Percentiles rank a stretch among this genome's conserved stretches.
phyloP scores from a whole-genome alignment of 2,113 vertebrate species.

The Lycaon pictus region DNA sequence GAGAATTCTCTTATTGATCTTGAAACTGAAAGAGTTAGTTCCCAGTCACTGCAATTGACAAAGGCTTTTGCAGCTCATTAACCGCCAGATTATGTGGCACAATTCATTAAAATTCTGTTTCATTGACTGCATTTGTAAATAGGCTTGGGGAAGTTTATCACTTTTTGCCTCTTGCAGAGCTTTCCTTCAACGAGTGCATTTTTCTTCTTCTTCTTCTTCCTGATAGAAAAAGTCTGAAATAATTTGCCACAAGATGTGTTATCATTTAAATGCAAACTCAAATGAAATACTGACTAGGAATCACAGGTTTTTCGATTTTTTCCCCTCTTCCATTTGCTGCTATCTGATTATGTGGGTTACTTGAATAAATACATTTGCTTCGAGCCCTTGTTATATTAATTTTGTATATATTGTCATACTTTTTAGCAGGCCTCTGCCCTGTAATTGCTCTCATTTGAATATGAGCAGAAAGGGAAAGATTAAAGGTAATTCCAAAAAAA shows the following conservation, averaged over 20 bases:
- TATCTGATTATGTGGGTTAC: slow-evolving; percentile 74
- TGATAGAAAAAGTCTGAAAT: slow-evolving; percentile 78
- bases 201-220: slow-evolving; percentile 74
- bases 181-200: slow-evolving; percentile 80
- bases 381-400: slow-evolving; percentile 76
- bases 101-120: slow-evolving; percentile 90
- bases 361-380: slow-evolving; percentile 81
- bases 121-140: slow-evolving; percentile 87
- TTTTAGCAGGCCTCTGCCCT: slow-evolving; percentile 59
- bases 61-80: slow-evolving; percentile 89
- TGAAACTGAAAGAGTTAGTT: slow-evolving; percentile 86
- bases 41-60: slow-evolving; percentile 86
- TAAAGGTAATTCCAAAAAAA: slow-evolving; percentile 29
- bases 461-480: slow-evolving; percentile 47
- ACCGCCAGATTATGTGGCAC: slow-evolving; percentile 86
- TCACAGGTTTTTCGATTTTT: slow-evolving; percentile 75
- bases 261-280: slow-evolving; percentile 83
- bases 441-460: slow-evolving; percentile 70
- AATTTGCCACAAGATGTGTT: slow-evolving; percentile 81
- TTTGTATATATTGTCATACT: slow-evolving; percentile 63
- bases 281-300: slow-evolving; percentile 79
- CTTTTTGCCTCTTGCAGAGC: slow-evolving; percentile 82
- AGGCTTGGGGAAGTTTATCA: slow-evolving; percentile 87
- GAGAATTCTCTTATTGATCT: slow-evolving; percentile 84
- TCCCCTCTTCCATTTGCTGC: slow-evolving; percentile 39